A percentile compares a stretch with the other conserved stretches of the same genome.
Evolutionary conservation across 2,797 vertebrate species (phyloP).

Genomic region (Phoebastria nigripes): DNA sequence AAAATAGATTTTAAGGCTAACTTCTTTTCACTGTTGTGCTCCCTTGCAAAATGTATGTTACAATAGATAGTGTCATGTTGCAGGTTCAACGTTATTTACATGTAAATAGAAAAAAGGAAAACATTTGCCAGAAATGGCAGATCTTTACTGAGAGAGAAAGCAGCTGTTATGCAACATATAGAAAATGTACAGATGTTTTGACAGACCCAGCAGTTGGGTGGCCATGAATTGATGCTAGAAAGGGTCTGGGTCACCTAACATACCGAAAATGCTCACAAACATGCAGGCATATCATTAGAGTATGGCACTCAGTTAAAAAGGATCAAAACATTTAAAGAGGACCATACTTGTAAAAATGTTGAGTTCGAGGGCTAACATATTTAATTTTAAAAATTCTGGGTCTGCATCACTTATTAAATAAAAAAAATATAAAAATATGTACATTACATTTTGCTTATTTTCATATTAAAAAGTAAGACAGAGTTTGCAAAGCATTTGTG

Average conservation of each 20-base stretch:
- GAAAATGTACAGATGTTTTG: constrained; percentile 93
- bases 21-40: constrained; percentile 95
- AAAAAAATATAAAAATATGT: constrained; percentile 90
- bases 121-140: constrained; percentile 87
- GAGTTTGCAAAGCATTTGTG: constrained; percentile 99
- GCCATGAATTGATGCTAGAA: constrained; percentile 58
- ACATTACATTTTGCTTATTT: constrained; percentile 99
- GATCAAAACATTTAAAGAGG: constrained; percentile 76
- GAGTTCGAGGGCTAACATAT: constrained; percentile 85
- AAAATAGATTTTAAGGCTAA: constrained; percentile 95
- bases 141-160: constrained; percentile 94
- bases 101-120: constrained; percentile 95
- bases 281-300: constrained; percentile 68
- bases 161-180: constrained; percentile 98
- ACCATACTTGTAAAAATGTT: constrained; percentile 81
- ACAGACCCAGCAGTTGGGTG: constrained; percentile 82
- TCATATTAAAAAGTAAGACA: constrained; percentile 96
- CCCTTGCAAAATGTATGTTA: constrained; percentile 99
- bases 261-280: constrained; percentile 67
- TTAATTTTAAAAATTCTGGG: constrained; percentile 86
- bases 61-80: constrained; percentile 99
- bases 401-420: constrained; percentile 97
- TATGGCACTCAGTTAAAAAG: constrained; percentile 79
- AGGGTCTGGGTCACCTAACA: constrained; percentile 61
- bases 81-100: constrained; percentile 99